Conservation (phyloP, 2,113 vertebrate genomes). For the Gasterosteus nipponicus region DNA sequence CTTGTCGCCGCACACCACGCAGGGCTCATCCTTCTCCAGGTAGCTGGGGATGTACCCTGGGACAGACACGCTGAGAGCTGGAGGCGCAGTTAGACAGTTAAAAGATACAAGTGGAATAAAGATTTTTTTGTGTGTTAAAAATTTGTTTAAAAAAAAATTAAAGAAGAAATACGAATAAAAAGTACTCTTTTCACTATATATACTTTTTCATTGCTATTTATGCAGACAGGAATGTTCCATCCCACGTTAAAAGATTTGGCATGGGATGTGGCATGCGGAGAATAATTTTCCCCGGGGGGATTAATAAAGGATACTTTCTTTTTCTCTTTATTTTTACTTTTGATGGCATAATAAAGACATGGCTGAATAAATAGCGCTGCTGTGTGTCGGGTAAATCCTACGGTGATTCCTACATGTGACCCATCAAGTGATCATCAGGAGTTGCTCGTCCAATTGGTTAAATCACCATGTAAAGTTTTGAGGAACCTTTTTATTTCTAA, state of each 20-base stretch:
- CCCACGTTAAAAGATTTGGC: neutral
- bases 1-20: constrained; percentile 94
- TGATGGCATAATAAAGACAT: neutral
- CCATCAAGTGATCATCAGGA: no score
- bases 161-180: no score
- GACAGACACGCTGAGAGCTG: constrained; percentile 76
- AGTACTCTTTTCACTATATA: no score
- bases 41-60: constrained; percentile 97
- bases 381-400: neutral
- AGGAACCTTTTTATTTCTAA: neutral
- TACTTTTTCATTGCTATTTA: neutral
- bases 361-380: neutral
- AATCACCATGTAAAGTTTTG: neutral
- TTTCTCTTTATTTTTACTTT: neutral
- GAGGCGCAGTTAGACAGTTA: neutral
- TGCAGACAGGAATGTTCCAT: neutral
- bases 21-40: constrained; percentile 97
- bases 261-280: no score
- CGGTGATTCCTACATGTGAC: no score
- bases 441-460: neutral
- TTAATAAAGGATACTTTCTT: no score
- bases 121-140: no score
- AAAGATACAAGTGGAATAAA: no score
- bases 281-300: no score
- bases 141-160: no score